Evolutionary conservation across 2,113 vertebrate species (phyloP).

Genomic region (Crotalus tigris): DNA sequence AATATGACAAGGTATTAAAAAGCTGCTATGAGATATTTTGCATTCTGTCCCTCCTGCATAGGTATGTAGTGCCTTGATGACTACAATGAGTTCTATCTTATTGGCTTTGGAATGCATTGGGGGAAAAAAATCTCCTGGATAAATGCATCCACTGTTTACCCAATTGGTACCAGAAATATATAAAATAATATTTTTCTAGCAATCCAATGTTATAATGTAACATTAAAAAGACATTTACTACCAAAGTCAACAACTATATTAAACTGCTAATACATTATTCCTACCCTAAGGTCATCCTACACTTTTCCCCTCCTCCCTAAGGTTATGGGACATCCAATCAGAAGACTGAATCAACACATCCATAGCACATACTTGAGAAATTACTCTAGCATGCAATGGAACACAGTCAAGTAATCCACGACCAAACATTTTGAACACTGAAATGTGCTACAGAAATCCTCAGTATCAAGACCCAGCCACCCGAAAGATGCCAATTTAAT

Average conservation of each 20-base stretch:
- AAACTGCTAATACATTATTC: constrained; percentile 19
- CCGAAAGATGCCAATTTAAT: constrained; percentile 33
- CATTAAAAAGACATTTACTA: constrained; percentile 10
- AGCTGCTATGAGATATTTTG: constrained; percentile 10
- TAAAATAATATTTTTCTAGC: constrained; percentile 16
- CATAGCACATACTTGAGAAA: constrained; percentile 23
- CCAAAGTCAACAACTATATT: constrained; percentile 4
- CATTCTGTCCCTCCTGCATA: constrained; percentile 7
- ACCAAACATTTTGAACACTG: constrained; percentile 11
- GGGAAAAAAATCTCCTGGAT: neutral
- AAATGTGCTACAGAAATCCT: neutral
- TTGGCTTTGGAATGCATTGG: constrained; percentile 44
- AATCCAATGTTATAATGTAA: constrained; percentile 22
- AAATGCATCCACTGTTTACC: rapidly evolving
- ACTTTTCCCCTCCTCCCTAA: constrained; percentile 11
- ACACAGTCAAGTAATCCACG: constrained; percentile 33
- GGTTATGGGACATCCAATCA: neutral
- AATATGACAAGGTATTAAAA: constrained; percentile 30
- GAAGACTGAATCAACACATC: constrained; percentile 13
- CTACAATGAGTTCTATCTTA: constrained; percentile 16
- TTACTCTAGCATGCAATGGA: constrained; percentile 17
- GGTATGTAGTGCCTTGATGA: neutral
- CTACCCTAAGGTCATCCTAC: constrained; percentile 24
- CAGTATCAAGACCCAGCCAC: neutral
- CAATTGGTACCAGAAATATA: constrained; percentile 4